These are phyloP conservation scores for Podilymbus podiceps DNA, from an alignment of 2,113 vertebrate species.

Conservation along the genomic window DNA sequence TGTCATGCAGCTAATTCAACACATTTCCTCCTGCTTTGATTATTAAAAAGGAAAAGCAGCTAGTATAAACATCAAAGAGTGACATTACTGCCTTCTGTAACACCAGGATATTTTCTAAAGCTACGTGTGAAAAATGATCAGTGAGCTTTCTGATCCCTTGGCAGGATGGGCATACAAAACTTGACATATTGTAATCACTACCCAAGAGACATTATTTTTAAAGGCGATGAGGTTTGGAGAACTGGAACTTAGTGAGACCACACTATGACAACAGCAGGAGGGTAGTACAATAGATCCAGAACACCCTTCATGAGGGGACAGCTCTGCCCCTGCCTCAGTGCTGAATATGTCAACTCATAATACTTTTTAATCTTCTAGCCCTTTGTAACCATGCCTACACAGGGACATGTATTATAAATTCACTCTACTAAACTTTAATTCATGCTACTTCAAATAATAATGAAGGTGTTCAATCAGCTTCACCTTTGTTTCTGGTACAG, in stretches of 20 bases:
- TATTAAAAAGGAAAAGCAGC: conserved; percentile 54
- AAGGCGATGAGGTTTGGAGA: not conserved
- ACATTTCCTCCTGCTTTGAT: conserved; percentile 63
- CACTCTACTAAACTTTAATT: not conserved
- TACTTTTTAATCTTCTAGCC: not conserved
- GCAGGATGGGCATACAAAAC: not conserved
- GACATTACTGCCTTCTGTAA: conserved; percentile 6
- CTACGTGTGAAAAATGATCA: conserved; percentile 23
- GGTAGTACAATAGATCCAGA: not conserved
- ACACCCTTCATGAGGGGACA: not conserved
- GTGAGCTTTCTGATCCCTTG: conserved; percentile 12
- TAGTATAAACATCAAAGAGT: conserved; percentile 62
- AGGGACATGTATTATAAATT: not conserved
- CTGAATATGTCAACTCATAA: not conserved
- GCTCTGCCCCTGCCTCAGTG: not conserved
- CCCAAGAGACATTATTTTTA: not conserved
- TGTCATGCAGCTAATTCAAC: conserved; percentile 67
- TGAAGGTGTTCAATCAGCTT: not conserved
- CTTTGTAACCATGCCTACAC: not conserved
- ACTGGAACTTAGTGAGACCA: not conserved
- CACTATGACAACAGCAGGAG: not conserved
- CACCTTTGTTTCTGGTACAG: not conserved
- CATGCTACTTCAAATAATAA: not conserved
- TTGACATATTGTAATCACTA: not conserved
- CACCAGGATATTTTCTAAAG: conserved; percentile 58